Percentiles rank a stretch among this genome's conserved stretches.
Conservation (phyloP, 2,113 vertebrate genomes). For the Pangasianodon hypophthalmus region DNA sequence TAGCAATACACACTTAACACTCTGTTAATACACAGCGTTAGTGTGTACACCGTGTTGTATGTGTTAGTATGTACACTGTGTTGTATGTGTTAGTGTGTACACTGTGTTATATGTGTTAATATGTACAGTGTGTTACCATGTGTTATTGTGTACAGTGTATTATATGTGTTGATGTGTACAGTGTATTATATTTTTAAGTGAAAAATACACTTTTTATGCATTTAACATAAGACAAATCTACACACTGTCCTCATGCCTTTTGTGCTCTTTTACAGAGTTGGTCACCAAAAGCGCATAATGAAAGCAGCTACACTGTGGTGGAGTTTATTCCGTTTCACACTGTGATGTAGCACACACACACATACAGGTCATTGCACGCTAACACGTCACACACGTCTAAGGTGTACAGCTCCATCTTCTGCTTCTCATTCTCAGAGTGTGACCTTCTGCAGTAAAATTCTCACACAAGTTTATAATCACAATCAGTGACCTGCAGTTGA, state of each 20-base stretch:
- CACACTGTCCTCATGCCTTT: background rate
- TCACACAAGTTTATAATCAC: background rate
- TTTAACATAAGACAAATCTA: background rate
- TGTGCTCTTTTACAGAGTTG: conserved; percentile 12
- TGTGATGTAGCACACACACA: background rate
- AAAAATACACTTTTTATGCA: background rate
- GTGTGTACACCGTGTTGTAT: background rate
- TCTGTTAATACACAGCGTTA: background rate
- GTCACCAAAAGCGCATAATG: background rate
- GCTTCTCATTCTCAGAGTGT: background rate
- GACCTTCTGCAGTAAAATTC: background rate
- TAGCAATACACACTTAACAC: background rate
- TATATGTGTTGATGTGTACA: background rate
- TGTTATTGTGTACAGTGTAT: too few species aligned
- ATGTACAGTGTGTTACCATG: too few species aligned
- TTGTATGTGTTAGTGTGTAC: too few species aligned
- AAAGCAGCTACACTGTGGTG: conserved; percentile 2
- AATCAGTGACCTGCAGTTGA: too few species aligned
- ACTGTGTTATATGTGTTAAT: too few species aligned
- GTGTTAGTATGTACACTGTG: too few species aligned
- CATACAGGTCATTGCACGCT: background rate
- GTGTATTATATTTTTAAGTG: background rate
- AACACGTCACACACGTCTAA: background rate
- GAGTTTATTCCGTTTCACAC: background rate
- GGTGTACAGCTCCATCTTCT: background rate